Base-by-base conservation (phyloP, 2,888 invertebrate species). In the Coleophora deauratella region DNA sequence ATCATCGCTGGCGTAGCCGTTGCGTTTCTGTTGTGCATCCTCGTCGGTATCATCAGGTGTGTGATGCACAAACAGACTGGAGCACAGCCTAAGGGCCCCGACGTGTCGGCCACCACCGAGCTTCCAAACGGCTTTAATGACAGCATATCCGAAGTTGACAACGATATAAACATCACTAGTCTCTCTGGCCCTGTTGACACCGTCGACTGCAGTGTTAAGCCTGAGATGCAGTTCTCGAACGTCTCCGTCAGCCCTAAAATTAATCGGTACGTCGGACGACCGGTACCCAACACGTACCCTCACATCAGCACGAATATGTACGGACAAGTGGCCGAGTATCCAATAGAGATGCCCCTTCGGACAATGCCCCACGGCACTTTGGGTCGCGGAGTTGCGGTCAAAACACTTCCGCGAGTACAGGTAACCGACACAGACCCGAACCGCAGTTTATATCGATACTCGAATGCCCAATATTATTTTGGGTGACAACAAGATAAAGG, bases 71-170 rank as follows among this genome's bases (percentile, higher is more conserved):
- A 90, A 44, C 89, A 90, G 54, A 87, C 88, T 37, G 77, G 87
- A 27, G 88, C 89, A 49, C 88, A 89, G 45, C 90, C 90, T 14
- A 92, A 93, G 75, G 91, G 91, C 45, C 88, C 89, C 14, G 90
- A 90, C 38, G 88, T 90, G 45, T 89, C 91, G 38, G 91, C 92
- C 47, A 92, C 93, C 46, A 92, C 93, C 35, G 89, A 93, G 52
- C 86, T 93, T 43, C 92, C 93, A 10, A 92, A 93, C 66, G 93
- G 93, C 43, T 94, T 95, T 77, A 91, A 91, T 55, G 95, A 95
- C 79, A 94, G 94, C 72, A 93, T 95, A 76, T 94, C 94, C 56
- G 95, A 95, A 79, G 86, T 93, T 33, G 93, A 93, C 72, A 92
- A 91, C 35, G 93, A 93, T 59, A 92, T 93, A 44, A 92, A 92